Conservation (phyloP, 1,140 invertebrate species). For the Belonocnema kinseyi region DNA sequence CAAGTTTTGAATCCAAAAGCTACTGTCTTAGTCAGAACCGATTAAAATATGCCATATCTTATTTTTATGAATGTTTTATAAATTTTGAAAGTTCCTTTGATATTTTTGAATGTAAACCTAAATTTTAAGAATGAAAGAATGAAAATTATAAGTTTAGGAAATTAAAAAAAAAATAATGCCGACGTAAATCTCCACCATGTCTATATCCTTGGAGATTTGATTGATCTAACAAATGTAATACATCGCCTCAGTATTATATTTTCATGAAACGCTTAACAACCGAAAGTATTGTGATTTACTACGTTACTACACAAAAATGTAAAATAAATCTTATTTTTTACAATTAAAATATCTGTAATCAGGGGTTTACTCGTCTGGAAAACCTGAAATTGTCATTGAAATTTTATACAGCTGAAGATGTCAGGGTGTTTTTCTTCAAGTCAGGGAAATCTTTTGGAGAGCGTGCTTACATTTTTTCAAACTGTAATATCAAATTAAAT, state of each 20-base stretch:
- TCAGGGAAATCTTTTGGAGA: too few species aligned
- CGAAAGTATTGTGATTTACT: neutral
- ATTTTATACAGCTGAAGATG: too few species aligned
- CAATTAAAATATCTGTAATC: neutral
- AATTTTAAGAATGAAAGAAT: conserved; percentile 11
- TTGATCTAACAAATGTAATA: neutral
- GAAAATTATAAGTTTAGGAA: too few species aligned
- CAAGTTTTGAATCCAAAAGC: conserved; percentile 63
- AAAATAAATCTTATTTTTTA: conserved; percentile 12
- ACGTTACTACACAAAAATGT: neutral
- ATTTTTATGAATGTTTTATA: neutral
- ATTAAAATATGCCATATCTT: conserved; percentile 41
- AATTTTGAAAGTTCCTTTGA: neutral
- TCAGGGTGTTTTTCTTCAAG: too few species aligned
- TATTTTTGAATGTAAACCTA: neutral
- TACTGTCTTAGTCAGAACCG: conserved; percentile 56
- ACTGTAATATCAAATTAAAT: too few species aligned
- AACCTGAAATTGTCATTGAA: too few species aligned
- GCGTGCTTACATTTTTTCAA: too few species aligned
- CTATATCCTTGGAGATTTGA: neutral
- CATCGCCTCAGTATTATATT: neutral
- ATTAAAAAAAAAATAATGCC: too few species aligned
- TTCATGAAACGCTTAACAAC: neutral
- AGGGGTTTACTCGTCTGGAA: too few species aligned
- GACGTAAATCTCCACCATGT: neutral